A percentile compares a stretch with the other conserved stretches of the same genome.
Conservation (phyloP, 1,140 invertebrate species). For the Nephila pilipes region DNA sequence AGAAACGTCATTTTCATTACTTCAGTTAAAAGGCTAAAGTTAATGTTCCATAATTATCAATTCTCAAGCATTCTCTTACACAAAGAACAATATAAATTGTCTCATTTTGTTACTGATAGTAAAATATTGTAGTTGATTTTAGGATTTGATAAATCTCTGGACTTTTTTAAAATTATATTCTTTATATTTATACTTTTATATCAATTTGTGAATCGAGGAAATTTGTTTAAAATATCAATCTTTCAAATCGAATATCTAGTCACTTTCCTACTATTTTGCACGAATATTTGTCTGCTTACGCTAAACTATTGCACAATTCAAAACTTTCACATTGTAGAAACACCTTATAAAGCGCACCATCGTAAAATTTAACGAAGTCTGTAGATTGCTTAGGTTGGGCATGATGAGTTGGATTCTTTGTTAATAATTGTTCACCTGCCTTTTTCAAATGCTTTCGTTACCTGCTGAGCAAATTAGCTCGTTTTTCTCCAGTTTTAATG, state of each 20-base stretch:
- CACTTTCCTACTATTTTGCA: neutral
- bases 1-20: too few relatives aligned
- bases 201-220: too few relatives aligned
- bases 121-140: too few relatives aligned
- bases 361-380: constrained; percentile 59
- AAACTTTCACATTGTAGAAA: constrained; percentile 25
- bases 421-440: constrained; percentile 32
- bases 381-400: neutral
- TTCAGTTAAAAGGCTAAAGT: too few relatives aligned
- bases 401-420: neutral
- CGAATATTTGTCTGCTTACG: neutral
- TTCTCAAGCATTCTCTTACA: too few relatives aligned
- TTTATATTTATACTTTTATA: too few relatives aligned
- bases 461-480: neutral
- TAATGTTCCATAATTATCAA: too few relatives aligned
- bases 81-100: too few relatives aligned
- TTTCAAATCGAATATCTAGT: neutral
- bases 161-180: too few relatives aligned
- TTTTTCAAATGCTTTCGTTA: constrained; percentile 1
- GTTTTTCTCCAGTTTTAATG: neutral
- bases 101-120: too few relatives aligned
- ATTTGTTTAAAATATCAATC: too few relatives aligned
- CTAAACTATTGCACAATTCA: neutral
- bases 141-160: too few relatives aligned
- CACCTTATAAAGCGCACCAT: neutral